Percentiles rank a stretch among this genome's conserved stretches.
These are phyloP conservation scores for Petrolisthes manimaculis DNA, from an alignment of 2,888 invertebrate species.

Conservation along the genomic window DNA sequence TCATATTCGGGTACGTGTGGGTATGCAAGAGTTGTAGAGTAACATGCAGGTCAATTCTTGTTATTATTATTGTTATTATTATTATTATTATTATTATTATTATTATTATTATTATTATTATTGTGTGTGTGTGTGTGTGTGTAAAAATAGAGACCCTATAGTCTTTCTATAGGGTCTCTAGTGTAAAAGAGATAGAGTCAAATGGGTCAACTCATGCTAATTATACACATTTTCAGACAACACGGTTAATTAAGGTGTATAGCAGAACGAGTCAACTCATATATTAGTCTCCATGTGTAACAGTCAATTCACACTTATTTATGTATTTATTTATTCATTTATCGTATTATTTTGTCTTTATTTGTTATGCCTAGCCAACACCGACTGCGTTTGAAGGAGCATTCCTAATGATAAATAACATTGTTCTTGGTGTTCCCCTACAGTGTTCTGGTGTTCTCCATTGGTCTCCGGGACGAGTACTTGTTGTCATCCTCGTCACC, in stretches of 20 bases:
- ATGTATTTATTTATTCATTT: too few relatives aligned
- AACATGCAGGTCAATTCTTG: not conserved
- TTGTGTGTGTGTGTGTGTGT: not conserved
- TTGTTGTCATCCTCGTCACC: not conserved
- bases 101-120: not conserved
- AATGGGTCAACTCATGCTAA: too few relatives aligned
- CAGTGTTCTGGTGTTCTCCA: slow-evolving; percentile 24
- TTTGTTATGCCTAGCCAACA: too few relatives aligned
- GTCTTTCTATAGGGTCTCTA: too few relatives aligned
- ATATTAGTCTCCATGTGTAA: too few relatives aligned
- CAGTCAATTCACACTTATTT: not conserved
- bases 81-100: not conserved
- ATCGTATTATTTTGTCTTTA: not conserved
- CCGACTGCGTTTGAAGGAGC: too few relatives aligned
- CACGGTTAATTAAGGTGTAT: too few relatives aligned
- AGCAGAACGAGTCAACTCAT: too few relatives aligned
- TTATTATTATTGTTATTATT: not conserved
- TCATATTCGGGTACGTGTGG: slow-evolving; percentile 35
- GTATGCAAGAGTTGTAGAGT: not conserved
- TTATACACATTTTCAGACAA: too few relatives aligned
- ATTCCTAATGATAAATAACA: too few relatives aligned
- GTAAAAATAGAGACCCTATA: too few relatives aligned
- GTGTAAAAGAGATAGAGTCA: not conserved
- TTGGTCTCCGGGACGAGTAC: not conserved
- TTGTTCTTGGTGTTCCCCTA: too few relatives aligned